Evolutionary conservation across 2,888 invertebrate species (phyloP).

Genomic region (Parelbella ahira): DNA sequence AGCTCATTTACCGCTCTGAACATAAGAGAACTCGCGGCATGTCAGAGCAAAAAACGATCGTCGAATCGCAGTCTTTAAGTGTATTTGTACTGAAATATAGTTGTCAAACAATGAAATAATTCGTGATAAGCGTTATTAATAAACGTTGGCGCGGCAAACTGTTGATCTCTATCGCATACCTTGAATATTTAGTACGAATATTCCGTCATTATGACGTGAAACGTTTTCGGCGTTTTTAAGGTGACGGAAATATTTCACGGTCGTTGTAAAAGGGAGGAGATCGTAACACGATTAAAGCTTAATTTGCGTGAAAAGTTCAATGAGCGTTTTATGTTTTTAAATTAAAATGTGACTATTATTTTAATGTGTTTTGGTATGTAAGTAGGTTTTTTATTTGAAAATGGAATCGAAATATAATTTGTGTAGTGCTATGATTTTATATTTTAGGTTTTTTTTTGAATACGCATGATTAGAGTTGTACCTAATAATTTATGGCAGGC

Average conservation of each 20-base stretch:
- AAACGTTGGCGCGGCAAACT: conserved; percentile 15
- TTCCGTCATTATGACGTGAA: conserved; percentile 21
- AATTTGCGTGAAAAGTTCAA: conserved; percentile 11
- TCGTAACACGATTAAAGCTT: conserved; percentile 9
- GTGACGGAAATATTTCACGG: conserved; percentile 33
- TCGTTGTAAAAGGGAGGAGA: conserved; percentile 27
- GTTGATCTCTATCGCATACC: conserved; percentile 22
- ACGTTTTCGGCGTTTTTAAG: conserved; percentile 10
- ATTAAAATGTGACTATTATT: background rate
- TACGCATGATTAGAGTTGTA: too few relatives aligned
- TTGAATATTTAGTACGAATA: conserved; percentile 18
- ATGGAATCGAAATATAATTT: too few relatives aligned
- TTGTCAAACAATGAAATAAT: conserved; percentile 38
- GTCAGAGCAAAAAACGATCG: too few relatives aligned
- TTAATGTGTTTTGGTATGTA: background rate
- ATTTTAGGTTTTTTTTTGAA: too few relatives aligned
- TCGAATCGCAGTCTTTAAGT: conserved; percentile 8
- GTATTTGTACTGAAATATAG: conserved; percentile 33
- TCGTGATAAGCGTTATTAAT: conserved; percentile 29
- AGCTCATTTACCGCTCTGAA: too few relatives aligned
- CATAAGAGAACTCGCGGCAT: too few relatives aligned
- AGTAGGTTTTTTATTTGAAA: too few relatives aligned
- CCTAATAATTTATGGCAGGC: too few relatives aligned
- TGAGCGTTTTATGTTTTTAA: conserved; percentile 8
- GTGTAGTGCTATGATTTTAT: too few relatives aligned